phyloP scores from a whole-genome alignment of 2,113 vertebrate genomes.

The Sialia sialis region DNA sequence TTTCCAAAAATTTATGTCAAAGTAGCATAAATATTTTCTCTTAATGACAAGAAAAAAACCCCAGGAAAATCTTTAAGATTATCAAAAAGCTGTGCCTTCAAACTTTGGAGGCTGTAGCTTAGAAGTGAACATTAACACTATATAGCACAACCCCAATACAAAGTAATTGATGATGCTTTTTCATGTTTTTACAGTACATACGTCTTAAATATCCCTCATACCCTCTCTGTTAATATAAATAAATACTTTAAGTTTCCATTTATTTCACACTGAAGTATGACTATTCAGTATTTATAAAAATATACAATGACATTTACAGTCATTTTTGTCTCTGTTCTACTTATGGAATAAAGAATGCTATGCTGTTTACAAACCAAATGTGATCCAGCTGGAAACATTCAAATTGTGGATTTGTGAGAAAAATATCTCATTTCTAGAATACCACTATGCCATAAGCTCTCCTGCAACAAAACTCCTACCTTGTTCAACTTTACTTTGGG shows the following conservation, averaged over 20 bases:
- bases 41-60: neutral
- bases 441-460: neutral
- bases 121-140: neutral
- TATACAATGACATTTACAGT: neutral
- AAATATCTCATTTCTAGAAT: neutral
- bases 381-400: neutral
- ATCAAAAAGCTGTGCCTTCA: neutral
- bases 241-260: neutral
- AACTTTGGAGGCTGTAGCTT: neutral
- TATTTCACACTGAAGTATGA: neutral
- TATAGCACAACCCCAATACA: neutral
- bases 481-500: neutral
- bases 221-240: neutral
- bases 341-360: neutral
- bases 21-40: neutral
- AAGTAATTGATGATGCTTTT: neutral
- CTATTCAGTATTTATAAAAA: neutral
- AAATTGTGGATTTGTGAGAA: neutral
- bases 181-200: neutral
- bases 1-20: neutral
- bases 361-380: neutral
- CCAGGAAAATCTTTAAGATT: neutral
- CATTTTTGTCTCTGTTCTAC: neutral
- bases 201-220: neutral
- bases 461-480: neutral